Evolutionary conservation across 2,113 vertebrate species (phyloP), one percentile per base, ranked within the genome.

Genomic region (Pardalotus punctatus): DNA sequence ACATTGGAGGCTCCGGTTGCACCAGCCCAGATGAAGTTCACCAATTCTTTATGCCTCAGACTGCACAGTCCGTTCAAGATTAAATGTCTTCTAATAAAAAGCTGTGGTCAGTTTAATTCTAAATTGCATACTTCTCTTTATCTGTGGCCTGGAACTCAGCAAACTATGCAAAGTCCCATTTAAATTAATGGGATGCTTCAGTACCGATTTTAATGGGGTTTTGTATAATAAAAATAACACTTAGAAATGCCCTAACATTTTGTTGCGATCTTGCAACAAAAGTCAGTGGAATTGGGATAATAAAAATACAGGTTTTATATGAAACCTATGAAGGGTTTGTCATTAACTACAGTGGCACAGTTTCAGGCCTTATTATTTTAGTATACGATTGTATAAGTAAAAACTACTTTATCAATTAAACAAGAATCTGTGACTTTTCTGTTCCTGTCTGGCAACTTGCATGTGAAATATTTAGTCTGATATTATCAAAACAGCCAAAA

Each of bases 121-220:
- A 71, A 64, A n/a, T 58, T 67, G 81, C 96, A 96, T 96, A 72
- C 51, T 97, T 95, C 42, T 83, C 92, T 94, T 92, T 96, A 96
- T 96, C 94, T 96, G 94, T 90, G 95, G 94, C 90, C 94, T 97
- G 93, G 92, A 96, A 96, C 82, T 25, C 85, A 9, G 76, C 90
- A 84, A 96, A 86, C 67, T 83, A 90, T 60, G 82, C 88, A n/a
- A 93, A 96, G 76, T 96, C 90, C 92, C 86, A 81, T 96, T 97
- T 95, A 96, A 95, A 96, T 96, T 96, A 97, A 95, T 74, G 42
- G 93, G 93, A 96, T 94, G 96, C 92, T 94, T 96, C 96, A 92
- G 90, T n/a, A 73, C 72, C 25, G 65, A 86, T 94, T 95, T 97
- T 96, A 96, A 97, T 94, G 82, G 92, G 94, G 70, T 14, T 96